Percentiles rank a stretch among this genome's conserved stretches.
These are phyloP conservation scores for Austrofundulus limnaeus DNA, from an alignment of 2,113 vertebrate genomes.

Conservation along the genomic window DNA sequence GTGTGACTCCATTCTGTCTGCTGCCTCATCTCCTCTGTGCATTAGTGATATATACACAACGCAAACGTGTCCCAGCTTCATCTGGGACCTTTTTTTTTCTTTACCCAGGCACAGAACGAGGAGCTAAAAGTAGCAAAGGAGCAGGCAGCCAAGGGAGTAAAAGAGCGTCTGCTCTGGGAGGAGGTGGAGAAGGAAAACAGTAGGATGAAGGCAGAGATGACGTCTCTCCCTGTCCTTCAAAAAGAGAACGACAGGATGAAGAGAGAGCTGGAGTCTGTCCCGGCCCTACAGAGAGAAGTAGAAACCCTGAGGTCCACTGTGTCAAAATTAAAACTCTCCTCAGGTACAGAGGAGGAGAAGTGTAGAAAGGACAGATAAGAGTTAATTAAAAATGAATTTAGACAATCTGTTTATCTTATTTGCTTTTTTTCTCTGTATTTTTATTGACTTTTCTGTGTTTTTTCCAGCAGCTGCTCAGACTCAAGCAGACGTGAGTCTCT, in stretches of 20 bases:
- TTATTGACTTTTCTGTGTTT: conserved; percentile 11
- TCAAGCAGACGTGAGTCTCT: conserved; percentile 4
- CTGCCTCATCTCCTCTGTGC: conserved; percentile 9
- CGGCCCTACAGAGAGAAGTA: conserved; percentile 77
- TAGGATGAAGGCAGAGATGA: conserved; percentile 73
- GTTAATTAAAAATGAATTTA: not conserved
- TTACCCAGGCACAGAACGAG: conserved; percentile 45
- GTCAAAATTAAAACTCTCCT: conserved; percentile 59
- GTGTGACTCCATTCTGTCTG: conserved; percentile 70
- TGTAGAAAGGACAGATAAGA: conserved; percentile 13
- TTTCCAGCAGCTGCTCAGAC: conserved; percentile 38
- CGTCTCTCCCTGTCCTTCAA: conserved; percentile 71
- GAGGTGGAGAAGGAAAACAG: conserved; percentile 73
- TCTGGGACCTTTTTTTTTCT: conserved; percentile 14
- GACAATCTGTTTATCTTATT: not conserved
- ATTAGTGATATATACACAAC: not conserved
- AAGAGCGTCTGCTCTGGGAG: conserved; percentile 59
- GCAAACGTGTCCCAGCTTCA: conserved; percentile 22
- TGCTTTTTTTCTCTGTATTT: not conserved
- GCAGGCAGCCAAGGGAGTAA: conserved; percentile 59
- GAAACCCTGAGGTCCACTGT: conserved; percentile 77
- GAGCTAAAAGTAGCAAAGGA: conserved; percentile 64
- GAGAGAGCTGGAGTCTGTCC: conserved; percentile 75
- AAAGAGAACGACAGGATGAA: conserved; percentile 73
- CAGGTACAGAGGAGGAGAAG: conserved; percentile 43